Evolutionary conservation across 2,888 invertebrate genomes (phyloP).

Genomic region (Allolobophora icterica): DNA sequence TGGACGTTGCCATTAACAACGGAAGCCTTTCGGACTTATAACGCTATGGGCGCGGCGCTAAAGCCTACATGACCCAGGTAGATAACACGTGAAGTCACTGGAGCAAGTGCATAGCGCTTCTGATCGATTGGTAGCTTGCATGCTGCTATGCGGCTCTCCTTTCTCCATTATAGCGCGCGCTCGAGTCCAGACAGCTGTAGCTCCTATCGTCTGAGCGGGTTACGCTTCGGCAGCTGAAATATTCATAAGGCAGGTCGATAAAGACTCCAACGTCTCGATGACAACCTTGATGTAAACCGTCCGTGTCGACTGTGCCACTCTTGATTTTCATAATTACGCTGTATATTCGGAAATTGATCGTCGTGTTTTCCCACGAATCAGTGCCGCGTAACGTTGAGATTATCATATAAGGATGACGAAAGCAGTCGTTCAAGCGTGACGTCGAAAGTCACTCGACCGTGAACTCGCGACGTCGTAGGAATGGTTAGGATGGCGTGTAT

Average conservation of each 20-base stretch:
- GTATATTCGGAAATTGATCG: neutral
- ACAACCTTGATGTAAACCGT: neutral
- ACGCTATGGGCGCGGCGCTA: neutral
- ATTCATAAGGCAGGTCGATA: neutral
- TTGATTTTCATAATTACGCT: neutral
- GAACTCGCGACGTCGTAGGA: neutral
- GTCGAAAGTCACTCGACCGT: neutral
- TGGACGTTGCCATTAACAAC: too few species aligned
- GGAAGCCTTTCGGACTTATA: too few species aligned
- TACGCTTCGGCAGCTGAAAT: constrained; percentile 4
- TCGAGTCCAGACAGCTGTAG: neutral
- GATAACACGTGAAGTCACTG: constrained; percentile 1
- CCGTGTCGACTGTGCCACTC: neutral
- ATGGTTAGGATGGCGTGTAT: neutral
- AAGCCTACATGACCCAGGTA: neutral
- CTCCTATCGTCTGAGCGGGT: neutral
- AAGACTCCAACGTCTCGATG: too few species aligned
- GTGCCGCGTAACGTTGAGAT: neutral
- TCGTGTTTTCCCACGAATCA: neutral
- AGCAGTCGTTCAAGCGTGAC: neutral
- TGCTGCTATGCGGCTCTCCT: neutral
- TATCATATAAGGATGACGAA: neutral
- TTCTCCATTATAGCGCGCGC: neutral
- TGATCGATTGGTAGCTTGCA: neutral
- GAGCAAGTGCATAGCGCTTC: neutral